Conservation (phyloP, 2,797 vertebrate species). For the Hippoglossus hippoglossus region DNA sequence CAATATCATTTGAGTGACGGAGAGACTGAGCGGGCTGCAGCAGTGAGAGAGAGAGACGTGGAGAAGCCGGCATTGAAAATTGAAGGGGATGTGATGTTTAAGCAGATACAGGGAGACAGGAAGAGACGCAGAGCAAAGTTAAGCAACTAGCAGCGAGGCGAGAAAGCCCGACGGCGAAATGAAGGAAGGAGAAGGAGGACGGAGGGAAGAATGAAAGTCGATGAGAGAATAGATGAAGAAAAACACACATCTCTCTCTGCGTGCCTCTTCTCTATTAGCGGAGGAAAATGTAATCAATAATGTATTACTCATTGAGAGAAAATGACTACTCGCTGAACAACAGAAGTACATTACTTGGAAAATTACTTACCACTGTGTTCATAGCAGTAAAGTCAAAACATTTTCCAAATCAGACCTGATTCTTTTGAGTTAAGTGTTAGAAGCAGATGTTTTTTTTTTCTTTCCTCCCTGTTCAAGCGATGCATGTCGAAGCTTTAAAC, state of each 20-base stretch:
- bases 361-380: background rate
- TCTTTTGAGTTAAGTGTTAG: constrained; percentile 20
- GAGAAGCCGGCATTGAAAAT: constrained; percentile 4
- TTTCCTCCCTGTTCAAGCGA: constrained; percentile 18
- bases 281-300: constrained; percentile 9
- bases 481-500: constrained; percentile 31
- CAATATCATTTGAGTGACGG: constrained; percentile 53
- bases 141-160: constrained; percentile 20
- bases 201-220: constrained; percentile 52
- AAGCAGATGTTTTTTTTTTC: background rate
- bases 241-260: constrained; percentile 47
- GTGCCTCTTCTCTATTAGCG: background rate
- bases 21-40: constrained; percentile 29
- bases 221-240: constrained; percentile 54
- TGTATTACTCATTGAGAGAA: background rate
- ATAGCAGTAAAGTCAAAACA: too few species aligned
- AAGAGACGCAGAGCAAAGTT: constrained; percentile 33
- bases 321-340: too few species aligned
- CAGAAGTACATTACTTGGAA: background rate
- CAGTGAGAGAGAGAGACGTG: constrained; percentile 20
- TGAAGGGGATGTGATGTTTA: constrained; percentile 25
- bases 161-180: constrained; percentile 34
- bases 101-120: constrained; percentile 33
- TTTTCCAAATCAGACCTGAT: constrained; percentile 23
- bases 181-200: constrained; percentile 46